Conservation (phyloP, 2,113 vertebrate genomes). For the Pangasianodon gigas region DNA sequence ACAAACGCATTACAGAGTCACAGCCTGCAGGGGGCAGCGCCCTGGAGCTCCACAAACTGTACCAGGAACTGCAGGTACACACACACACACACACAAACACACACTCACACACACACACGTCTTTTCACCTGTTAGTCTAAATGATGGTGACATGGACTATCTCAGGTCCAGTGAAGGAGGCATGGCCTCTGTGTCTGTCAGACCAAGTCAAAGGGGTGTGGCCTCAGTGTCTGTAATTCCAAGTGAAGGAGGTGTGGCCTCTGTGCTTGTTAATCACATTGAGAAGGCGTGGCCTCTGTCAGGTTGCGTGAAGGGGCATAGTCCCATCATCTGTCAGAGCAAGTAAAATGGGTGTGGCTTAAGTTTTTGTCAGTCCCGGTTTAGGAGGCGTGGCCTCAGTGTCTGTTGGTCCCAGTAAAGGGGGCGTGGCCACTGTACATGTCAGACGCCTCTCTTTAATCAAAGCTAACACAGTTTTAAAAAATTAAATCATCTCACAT, state of each 20-base stretch:
- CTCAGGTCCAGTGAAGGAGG: not conserved
- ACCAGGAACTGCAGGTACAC: constrained; percentile 93
- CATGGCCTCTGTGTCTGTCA: not conserved
- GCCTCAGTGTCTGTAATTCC: not conserved
- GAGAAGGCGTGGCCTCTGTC: not conserved
- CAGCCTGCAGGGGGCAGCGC: constrained; percentile 86
- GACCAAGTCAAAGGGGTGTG: not conserved
- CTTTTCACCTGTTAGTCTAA: not conserved
- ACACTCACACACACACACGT: not conserved
- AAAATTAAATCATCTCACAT: not conserved
- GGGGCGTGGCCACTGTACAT: not conserved
- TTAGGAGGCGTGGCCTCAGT: not conserved
- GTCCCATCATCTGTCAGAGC: not conserved
- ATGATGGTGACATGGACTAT: not conserved
- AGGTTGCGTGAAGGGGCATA: not conserved
- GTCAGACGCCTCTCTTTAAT: not conserved
- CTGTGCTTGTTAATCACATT: not conserved
- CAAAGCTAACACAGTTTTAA: not conserved
- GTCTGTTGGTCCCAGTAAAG: not conserved
- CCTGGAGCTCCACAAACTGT: constrained; percentile 89
- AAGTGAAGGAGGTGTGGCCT: not conserved
- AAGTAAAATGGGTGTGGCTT: not conserved
- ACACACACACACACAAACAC: not conserved
- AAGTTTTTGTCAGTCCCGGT: not conserved
- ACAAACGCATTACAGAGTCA: constrained; percentile 89